phyloP scores from a whole-genome alignment of 2,888 invertebrate species.

The Amphimallon solstitiale region DNA sequence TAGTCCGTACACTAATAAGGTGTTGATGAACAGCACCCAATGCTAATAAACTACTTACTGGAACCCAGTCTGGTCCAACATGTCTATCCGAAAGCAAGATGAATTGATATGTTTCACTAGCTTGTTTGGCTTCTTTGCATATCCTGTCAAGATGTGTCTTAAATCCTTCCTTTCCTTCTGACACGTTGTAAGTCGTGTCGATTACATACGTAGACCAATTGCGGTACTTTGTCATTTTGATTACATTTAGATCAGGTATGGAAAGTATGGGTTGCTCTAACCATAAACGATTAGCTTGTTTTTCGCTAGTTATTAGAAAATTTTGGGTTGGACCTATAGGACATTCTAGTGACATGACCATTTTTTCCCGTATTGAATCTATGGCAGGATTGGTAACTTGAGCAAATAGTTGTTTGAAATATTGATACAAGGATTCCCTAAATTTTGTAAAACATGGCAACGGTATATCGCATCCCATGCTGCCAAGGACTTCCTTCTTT shows the following conservation, averaged over 20 bases:
- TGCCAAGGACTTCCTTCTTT: conserved; percentile 92
- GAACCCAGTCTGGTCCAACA: conserved; percentile 72
- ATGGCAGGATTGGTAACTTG: conserved; percentile 99
- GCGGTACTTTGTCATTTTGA: conserved; percentile 84
- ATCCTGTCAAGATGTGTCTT: conserved; percentile 82
- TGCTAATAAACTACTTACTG: conserved; percentile 84
- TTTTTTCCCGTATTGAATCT: conserved; percentile 98
- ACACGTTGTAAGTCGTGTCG: conserved; percentile 87
- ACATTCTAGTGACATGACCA: conserved; percentile 97
- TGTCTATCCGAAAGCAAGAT: conserved; percentile 86
- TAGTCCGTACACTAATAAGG: conserved; percentile 90
- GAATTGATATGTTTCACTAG: conserved; percentile 75
- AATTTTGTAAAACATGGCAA: conserved; percentile 95
- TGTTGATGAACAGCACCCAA: conserved; percentile 97
- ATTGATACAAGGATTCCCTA: conserved; percentile 94
- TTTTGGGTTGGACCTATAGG: conserved; percentile 97
- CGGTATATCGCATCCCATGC: conserved; percentile 99
- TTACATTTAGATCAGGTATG: conserved; percentile 86
- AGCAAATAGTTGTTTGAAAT: conserved; percentile 99
- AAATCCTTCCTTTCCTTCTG: conserved; percentile 80
- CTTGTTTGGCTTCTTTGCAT: conserved; percentile 82
- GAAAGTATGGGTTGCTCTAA: conserved; percentile 94
- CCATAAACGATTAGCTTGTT: conserved; percentile 91
- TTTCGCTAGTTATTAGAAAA: conserved; percentile 87
- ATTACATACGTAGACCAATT: conserved; percentile 86